Evolutionary conservation across 2,888 invertebrate species (phyloP), one percentile per base, ranked within the genome.

Genomic region (Brachyopa scutellaris): DNA sequence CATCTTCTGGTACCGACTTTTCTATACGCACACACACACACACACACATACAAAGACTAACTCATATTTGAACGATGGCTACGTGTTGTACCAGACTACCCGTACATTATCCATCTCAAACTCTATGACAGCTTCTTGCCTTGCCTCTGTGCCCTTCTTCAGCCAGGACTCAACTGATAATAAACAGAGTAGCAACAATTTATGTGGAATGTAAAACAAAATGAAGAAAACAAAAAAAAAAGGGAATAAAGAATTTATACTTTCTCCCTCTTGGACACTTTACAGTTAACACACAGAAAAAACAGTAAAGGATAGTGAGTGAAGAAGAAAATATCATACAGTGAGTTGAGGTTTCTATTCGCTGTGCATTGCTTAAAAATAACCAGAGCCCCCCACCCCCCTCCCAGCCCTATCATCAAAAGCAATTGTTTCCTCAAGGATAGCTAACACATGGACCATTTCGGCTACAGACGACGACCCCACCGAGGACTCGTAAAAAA

Each of bases 121-220:
- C 67, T 67, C 61, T 67, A 45, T 67, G 79, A 66, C 79, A 73
- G 79, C 66, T 61, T 40, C 61, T 62, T 66, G 73, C 73, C 17
- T n/a, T n/a, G n/a, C n/a, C n/a, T n/a, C 47, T 70, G 15, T 55
- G 57, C 19, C 33, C 57, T 64, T 64, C 55, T 57, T 57, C 42
- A 47, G 53, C 59, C 19, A 73, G 31, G 55, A 21, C 66, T 45
- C 11, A 11, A 57, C 66, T 57, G 40, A 49, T 79, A 79, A 74
- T 74, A 73, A 79, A 79, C 79, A 62, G 73, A 79, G 11, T 40
- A 49, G 73, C 61, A 79, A 74, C 73, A 55, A 79, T 78, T 42
- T 72, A 59, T 66, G 29, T 17, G 64, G 59, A 61, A 79, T 73
- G 59, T 53, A 61, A 79, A 53, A 79, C 66, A 66, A 72, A 72